A percentile compares a stretch with the other conserved stretches of the same genome.
These are phyloP conservation scores for Euphonia xanthogaster DNA, from an alignment of 2,797 vertebrate species.

Conservation along the genomic window DNA sequence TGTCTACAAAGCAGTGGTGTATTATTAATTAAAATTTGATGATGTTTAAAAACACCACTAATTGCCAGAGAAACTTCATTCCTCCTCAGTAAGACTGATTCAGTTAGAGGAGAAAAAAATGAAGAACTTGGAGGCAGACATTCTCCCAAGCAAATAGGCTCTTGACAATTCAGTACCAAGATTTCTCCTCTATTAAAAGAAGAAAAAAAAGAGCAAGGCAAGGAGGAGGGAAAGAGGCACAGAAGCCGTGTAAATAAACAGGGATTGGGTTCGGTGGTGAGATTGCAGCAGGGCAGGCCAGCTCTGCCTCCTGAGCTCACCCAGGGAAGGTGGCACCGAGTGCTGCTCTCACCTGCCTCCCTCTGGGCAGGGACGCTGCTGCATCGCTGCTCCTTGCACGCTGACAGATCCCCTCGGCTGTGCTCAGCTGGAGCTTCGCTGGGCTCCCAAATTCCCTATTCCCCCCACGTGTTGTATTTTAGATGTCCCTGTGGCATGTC, in stretches of 20 bases:
- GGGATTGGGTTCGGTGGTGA: not conserved
- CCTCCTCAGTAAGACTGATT: not conserved
- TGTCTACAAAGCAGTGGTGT: not conserved
- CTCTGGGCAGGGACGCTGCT: accelerated
- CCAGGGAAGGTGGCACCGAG: accelerated
- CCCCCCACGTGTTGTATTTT: not conserved
- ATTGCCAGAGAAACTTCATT: not conserved
- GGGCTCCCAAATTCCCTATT: not conserved
- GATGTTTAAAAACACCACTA: not conserved
- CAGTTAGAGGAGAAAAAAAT: not conserved
- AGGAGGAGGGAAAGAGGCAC: accelerated
- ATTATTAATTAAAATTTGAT: not conserved
- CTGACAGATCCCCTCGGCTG: accelerated
- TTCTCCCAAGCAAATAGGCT: not conserved
- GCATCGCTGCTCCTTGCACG: not conserved
- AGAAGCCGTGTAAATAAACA: not conserved
- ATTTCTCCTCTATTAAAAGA: not conserved
- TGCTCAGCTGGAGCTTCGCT: not conserved
- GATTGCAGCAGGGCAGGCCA: not conserved
- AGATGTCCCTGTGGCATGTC: not conserved
- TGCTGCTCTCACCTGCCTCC: not conserved
- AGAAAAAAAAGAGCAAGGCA: not conserved
- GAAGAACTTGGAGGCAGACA: not conserved
- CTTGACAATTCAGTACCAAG: not conserved
- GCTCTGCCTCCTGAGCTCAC: not conserved